Evolutionary conservation across 2,888 invertebrate genomes (phyloP).

Genomic region (Pseudanteris insignis): DNA sequence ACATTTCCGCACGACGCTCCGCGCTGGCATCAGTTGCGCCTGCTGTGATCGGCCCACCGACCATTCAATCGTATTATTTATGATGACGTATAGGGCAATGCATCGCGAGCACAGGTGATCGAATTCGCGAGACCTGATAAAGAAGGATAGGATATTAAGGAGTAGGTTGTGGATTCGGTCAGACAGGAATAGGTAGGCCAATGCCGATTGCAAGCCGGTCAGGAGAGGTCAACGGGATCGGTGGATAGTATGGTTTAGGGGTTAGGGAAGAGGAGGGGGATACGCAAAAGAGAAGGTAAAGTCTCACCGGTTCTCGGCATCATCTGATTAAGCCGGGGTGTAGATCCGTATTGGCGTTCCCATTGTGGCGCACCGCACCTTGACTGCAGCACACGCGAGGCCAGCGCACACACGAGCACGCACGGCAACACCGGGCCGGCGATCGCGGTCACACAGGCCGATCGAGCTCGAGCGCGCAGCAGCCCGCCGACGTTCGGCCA

Average conservation of each 20-base stretch:
- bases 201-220: too few relatives aligned
- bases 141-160: too few relatives aligned
- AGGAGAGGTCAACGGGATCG: too few relatives aligned
- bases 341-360: slow-evolving; percentile 43
- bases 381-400: slow-evolving; percentile 35
- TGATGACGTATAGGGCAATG: too few relatives aligned
- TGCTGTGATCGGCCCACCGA: too few relatives aligned
- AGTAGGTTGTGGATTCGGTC: too few relatives aligned
- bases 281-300: too few relatives aligned
- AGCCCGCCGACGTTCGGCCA: slow-evolving; percentile 9
- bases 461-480: slow-evolving; percentile 17
- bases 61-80: not conserved
- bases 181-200: too few relatives aligned
- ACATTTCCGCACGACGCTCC: slow-evolving; percentile 21
- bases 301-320: slow-evolving; percentile 40
- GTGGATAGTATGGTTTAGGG: too few relatives aligned
- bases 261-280: too few relatives aligned
- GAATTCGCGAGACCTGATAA: too few relatives aligned
- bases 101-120: too few relatives aligned
- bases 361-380: slow-evolving; percentile 42
- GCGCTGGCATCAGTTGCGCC: not conserved
- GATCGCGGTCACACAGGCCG: slow-evolving; percentile 11
- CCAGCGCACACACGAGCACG: slow-evolving; percentile 9
- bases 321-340: slow-evolving; percentile 31
- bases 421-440: slow-evolving; percentile 20